These are phyloP conservation scores for Spilogale gracilis DNA, from an alignment of 2,113 vertebrate species.

Conservation along the genomic window DNA sequence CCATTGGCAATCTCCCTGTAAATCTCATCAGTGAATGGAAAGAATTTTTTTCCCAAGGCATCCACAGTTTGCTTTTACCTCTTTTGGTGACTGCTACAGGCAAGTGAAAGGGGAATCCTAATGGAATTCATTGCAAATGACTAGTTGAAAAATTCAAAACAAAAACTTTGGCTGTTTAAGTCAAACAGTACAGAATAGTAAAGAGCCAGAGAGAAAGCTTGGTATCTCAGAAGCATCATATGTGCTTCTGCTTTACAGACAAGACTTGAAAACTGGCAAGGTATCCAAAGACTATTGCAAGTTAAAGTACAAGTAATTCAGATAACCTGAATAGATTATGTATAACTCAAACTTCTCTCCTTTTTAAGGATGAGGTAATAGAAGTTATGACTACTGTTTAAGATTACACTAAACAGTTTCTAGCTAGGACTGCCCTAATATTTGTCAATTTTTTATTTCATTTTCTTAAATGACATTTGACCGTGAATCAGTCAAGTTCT, in stretches of 20 bases:
- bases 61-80: slow-evolving; percentile 94
- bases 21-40: slow-evolving; percentile 94
- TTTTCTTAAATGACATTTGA: slow-evolving; percentile 7
- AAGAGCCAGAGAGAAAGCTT: neutral
- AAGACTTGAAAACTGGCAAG: neutral
- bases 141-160: neutral
- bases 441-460: slow-evolving; percentile 48
- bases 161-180: neutral
- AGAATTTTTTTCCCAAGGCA: slow-evolving; percentile 96
- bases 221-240: neutral
- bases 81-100: slow-evolving; percentile 94
- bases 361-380: neutral
- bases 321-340: neutral
- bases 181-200: neutral
- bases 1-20: slow-evolving; percentile 89
- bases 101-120: slow-evolving; percentile 81
- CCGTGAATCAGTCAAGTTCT: neutral
- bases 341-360: neutral
- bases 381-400: neutral
- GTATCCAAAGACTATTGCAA: neutral
- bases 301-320: neutral
- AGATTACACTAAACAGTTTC: neutral
- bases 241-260: neutral
- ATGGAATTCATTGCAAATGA: neutral
- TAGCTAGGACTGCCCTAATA: neutral